Conservation (phyloP, 30 jellyfish, hydroid and myxozoan genomes). For the Cassiopea xamachana region DNA sequence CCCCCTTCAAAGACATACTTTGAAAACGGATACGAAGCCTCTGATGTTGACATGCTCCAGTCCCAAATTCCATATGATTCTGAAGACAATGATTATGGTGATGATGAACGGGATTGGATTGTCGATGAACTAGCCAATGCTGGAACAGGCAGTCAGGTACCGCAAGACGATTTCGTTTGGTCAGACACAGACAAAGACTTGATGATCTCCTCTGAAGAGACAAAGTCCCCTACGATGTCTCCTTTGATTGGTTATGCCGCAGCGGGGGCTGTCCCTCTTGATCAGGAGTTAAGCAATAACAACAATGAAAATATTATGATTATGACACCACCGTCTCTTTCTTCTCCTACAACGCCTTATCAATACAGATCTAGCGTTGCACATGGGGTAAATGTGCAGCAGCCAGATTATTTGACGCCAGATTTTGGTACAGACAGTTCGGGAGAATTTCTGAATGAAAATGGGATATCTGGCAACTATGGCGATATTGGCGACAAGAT, state of each 20-base stretch:
- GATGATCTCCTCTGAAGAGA: background rate
- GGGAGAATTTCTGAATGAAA: slow-evolving; percentile 30
- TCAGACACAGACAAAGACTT: slow-evolving; percentile 20
- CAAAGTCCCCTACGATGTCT: slow-evolving; percentile 2
- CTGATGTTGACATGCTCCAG: background rate
- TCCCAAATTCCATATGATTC: slow-evolving; percentile 5
- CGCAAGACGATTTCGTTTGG: slow-evolving; percentile 40
- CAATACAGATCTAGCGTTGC: background rate
- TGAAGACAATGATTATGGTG: slow-evolving; percentile 30
- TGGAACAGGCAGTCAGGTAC: slow-evolving; percentile 48
- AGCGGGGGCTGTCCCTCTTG: background rate
- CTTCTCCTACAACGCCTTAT: background rate
- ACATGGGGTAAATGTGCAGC: slow-evolving; percentile 8
- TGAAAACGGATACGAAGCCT: background rate
- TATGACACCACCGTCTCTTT: slow-evolving; percentile 30
- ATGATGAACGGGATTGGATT: slow-evolving; percentile 44
- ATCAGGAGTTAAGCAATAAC: slow-evolving; percentile 23
- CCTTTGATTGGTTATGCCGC: background rate
- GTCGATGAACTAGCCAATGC: slow-evolving; percentile 48
- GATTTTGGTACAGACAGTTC: slow-evolving; percentile 52
- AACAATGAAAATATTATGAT: slow-evolving; percentile 40
- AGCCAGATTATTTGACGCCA: slow-evolving; percentile 32
- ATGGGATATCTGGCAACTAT: slow-evolving; percentile 63
- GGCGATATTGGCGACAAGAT: slow-evolving; percentile 67
- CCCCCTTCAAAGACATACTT: background rate